A percentile compares a stretch with the other conserved stretches of the same genome.
phyloP scores from a whole-genome alignment of 2,113 vertebrate genomes.

The Festucalex cinctus region DNA sequence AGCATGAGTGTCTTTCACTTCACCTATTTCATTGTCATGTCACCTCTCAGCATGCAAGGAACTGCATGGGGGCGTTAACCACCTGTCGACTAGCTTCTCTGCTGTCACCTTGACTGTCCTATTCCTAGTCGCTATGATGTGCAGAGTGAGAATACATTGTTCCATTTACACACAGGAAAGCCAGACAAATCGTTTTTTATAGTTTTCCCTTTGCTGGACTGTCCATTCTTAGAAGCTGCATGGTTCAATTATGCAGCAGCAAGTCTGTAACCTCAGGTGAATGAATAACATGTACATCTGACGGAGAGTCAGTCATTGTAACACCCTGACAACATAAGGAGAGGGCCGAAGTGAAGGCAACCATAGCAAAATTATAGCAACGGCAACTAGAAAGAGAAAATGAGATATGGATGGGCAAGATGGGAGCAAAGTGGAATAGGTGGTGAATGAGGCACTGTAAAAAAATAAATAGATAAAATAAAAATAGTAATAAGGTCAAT shows the following conservation, averaged over 20 bases:
- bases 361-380: conserved; percentile 46
- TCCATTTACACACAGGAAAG: neutral
- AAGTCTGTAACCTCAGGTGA: conserved; percentile 20
- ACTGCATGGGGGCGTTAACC: neutral
- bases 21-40: neutral
- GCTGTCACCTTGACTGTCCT: neutral
- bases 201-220: neutral
- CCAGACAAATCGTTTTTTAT: neutral
- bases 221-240: conserved; percentile 6
- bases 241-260: conserved; percentile 33
- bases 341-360: conserved; percentile 56
- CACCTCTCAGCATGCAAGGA: neutral
- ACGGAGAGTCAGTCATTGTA: conserved; percentile 25
- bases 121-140: neutral
- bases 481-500: too few relatives aligned
- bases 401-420: neutral
- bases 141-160: neutral
- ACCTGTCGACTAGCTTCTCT: neutral
- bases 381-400: conserved; percentile 24
- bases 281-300: conserved; percentile 27
- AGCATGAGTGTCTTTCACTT: neutral
- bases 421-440: conserved; percentile 10
- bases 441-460: neutral
- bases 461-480: too few relatives aligned
- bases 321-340: conserved; percentile 39